A percentile compares a stretch with the other conserved stretches of the same genome.
phyloP scores from a whole-genome alignment of 1,140 invertebrate species.

The Drosophila yakuba region DNA sequence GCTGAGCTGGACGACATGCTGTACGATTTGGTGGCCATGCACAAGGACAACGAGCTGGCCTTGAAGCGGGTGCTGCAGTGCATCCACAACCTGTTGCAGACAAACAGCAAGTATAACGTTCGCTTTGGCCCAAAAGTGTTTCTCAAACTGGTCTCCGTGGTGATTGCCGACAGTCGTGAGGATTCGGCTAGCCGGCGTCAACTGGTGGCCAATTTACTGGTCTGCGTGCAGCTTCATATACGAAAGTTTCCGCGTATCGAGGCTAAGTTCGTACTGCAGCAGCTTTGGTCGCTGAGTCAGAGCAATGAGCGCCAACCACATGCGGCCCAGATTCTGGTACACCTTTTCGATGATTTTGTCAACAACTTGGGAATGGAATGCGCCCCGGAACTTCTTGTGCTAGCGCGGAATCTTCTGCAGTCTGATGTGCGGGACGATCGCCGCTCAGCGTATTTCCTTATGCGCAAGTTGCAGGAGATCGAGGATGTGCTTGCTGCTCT shows the following conservation, averaged over 20 bases:
- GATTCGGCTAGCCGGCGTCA: conserved; percentile 30
- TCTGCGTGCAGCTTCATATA: conserved; percentile 65
- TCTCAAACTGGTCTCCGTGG: conserved; percentile 58
- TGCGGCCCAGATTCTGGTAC: conserved; percentile 58
- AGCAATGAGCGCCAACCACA: conserved; percentile 52
- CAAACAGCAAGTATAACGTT: conserved; percentile 57
- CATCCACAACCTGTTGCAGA: conserved; percentile 59
- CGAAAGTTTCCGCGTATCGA: conserved; percentile 54
- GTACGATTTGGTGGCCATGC: conserved; percentile 52
- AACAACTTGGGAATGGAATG: conserved; percentile 43
- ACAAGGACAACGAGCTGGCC: conserved; percentile 55
- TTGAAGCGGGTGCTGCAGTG: conserved; percentile 60
- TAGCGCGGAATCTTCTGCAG: conserved; percentile 45
- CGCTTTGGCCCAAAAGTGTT: conserved; percentile 66
- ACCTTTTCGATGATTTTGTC: conserved; percentile 59
- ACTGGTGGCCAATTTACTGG: conserved; percentile 61
- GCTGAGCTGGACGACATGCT: conserved; percentile 69
- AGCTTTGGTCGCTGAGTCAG: conserved; percentile 57
- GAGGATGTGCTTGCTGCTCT: conserved; percentile 10
- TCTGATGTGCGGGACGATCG: conserved; percentile 59
- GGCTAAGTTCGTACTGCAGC: conserved; percentile 60
- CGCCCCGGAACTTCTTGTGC: conserved; percentile 19
- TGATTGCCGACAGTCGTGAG: conserved; percentile 40
- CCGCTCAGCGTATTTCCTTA: conserved; percentile 58
- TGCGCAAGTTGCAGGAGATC: conserved; percentile 51